Base-by-base conservation (phyloP, 2,797 vertebrate species). In the Halcyon smyrnensis region DNA sequence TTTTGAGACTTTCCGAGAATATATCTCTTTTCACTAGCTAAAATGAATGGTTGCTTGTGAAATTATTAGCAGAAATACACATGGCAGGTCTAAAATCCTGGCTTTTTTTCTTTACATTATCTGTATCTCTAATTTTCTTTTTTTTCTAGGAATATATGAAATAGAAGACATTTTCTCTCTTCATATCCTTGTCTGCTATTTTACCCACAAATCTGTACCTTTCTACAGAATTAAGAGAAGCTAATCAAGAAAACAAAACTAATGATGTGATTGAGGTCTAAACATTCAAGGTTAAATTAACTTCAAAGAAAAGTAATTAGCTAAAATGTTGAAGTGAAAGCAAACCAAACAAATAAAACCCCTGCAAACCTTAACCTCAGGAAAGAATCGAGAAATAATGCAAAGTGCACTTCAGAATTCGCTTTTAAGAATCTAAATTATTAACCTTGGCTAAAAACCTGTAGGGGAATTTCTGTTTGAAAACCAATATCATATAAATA, bases 301-400 rank as follows among this genome's bases (percentile, higher is more conserved):
- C 79, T 93, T 93, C 71, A 88, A 88, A 90, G 25, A 23, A 80
- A 73, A 86, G 2, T 43, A 77, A 88, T 90, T 88, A 80, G 9
- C 37, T 74, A 80, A 87, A 94, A 82, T 60, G 18, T 11, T 63
- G 43, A 91, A 65, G 46, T 32, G 57, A 84, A 91, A 67, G 3
- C 5, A 70, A 89, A 53, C 3, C 57, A 84, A 90, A 39, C 3
- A 73, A 57, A 67, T 59, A 30, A 70, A 70, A 28, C 1, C 28
- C 1, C 48, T 80, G 15, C 7, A 75, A 96, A 68, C 2, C 4
- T 81, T 84, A 45, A 81, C 15, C 2, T 57, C 18, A 45, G 28
- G 15, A 81, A 78, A 8, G 2, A 78, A 70, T 77, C 4, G 9
- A 70, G 34, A 36, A 93, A 74, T 65, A 84, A 36, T 18, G 57